Conservation (phyloP, 2,113 vertebrate species). For the Rhea pennata region DNA sequence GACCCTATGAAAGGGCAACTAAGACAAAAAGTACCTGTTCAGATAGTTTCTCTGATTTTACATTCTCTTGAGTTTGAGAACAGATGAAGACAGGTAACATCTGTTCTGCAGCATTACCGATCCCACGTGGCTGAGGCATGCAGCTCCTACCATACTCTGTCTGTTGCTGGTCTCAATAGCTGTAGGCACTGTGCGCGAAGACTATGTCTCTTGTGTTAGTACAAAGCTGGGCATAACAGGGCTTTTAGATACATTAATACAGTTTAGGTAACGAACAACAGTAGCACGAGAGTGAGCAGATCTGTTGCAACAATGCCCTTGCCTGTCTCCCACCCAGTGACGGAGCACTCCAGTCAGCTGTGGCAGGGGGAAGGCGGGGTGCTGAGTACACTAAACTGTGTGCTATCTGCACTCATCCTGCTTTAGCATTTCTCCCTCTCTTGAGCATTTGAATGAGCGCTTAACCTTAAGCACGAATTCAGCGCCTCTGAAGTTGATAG, state of each 20-base stretch:
- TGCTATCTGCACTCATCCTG: not conserved
- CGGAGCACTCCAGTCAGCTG: not conserved
- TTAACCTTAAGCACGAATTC: not conserved
- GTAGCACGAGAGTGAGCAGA: not conserved
- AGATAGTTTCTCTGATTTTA: not conserved
- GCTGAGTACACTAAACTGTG: not conserved
- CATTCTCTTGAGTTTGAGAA: not conserved
- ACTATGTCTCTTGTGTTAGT: not conserved
- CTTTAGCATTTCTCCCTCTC: not conserved
- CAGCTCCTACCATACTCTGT: not conserved
- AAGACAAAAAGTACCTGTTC: not conserved
- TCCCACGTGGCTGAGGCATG: not conserved
- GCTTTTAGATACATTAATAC: not conserved
- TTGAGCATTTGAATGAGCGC: not conserved
- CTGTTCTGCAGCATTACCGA: not conserved
- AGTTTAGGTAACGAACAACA: not conserved
- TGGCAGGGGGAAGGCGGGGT: not conserved
- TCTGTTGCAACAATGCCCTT: not conserved
- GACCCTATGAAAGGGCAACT: not conserved
- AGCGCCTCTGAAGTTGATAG: not conserved
- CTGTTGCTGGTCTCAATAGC: not conserved
- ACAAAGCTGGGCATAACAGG: not conserved
- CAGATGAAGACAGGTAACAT: not conserved
- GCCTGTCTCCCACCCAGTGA: accelerated
- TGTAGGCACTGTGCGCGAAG: not conserved